These are phyloP conservation scores for Drosophila insularis DNA, from an alignment of 1,140 invertebrate species.

Conservation along the genomic window DNA sequence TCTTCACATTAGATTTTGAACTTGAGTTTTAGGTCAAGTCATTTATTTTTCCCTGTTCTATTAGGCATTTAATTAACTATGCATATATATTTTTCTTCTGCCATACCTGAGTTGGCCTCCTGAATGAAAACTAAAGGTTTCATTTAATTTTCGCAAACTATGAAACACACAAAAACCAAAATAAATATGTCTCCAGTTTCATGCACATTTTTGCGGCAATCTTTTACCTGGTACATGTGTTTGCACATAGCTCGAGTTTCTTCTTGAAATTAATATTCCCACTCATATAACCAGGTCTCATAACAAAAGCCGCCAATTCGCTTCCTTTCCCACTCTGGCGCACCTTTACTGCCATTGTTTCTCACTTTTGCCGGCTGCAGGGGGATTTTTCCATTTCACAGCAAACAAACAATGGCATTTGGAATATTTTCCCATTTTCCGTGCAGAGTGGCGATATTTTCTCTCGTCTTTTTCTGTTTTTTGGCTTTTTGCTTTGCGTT, in stretches of 20 bases:
- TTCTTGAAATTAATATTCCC: conserved; percentile 20
- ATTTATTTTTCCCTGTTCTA: too few relatives aligned
- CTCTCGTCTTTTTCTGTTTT: conserved; percentile 28
- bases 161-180: neutral
- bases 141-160: neutral
- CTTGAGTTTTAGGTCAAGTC: too few relatives aligned
- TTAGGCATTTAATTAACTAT: too few relatives aligned
- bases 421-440: conserved; percentile 56
- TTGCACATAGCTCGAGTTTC: conserved; percentile 13
- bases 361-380: conserved; percentile 28
- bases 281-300: conserved; percentile 11
- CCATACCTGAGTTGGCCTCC: too few relatives aligned
- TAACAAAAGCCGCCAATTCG: conserved; percentile 16
- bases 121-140: neutral
- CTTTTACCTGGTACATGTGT: neutral
- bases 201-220: neutral
- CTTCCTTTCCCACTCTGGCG: neutral
- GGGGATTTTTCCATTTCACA: conserved; percentile 63
- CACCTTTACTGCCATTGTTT: conserved; percentile 2
- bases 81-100: too few relatives aligned
- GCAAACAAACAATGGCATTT: conserved; percentile 77
- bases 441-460: conserved; percentile 20
- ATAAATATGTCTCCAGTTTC: conserved; percentile 9
- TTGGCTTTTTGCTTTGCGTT: conserved; percentile 16
- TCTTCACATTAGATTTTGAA: too few relatives aligned